phyloP scores from a whole-genome alignment of 2,113 vertebrate species.

The Asarcornis scutulata region DNA sequence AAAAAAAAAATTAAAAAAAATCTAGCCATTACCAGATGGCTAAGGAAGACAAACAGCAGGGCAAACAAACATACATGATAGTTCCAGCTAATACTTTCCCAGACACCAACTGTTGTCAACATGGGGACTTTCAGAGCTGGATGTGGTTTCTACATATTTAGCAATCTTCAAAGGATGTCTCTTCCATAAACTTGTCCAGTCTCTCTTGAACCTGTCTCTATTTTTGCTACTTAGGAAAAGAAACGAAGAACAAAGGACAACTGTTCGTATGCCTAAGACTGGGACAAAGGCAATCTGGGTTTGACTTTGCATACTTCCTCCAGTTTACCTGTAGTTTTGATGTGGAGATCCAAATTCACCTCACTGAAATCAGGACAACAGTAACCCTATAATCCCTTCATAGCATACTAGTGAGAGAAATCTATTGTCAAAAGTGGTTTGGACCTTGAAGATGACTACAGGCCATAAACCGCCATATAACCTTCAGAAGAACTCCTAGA shows the following conservation, averaged over 20 bases:
- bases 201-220: not conserved
- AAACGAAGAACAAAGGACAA: not conserved
- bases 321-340: not conserved
- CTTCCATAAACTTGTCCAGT: not conserved
- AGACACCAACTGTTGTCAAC: not conserved
- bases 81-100: not conserved
- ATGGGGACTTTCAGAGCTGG: not conserved
- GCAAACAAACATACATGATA: not conserved
- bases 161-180: not conserved
- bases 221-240: not conserved
- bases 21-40: not conserved
- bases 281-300: not conserved
- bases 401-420: not conserved
- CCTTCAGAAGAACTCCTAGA: not conserved
- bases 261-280: not conserved
- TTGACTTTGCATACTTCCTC: not conserved
- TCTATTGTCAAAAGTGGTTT: not conserved
- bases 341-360: not conserved
- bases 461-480: not conserved
- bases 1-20: not conserved
- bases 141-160: not conserved
- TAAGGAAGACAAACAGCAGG: not conserved
- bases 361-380: not conserved
- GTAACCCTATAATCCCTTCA: not conserved
- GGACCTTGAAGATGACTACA: not conserved